Conservation (phyloP, 2,888 invertebrate species). For the Tenthredo scrophulariae region DNA sequence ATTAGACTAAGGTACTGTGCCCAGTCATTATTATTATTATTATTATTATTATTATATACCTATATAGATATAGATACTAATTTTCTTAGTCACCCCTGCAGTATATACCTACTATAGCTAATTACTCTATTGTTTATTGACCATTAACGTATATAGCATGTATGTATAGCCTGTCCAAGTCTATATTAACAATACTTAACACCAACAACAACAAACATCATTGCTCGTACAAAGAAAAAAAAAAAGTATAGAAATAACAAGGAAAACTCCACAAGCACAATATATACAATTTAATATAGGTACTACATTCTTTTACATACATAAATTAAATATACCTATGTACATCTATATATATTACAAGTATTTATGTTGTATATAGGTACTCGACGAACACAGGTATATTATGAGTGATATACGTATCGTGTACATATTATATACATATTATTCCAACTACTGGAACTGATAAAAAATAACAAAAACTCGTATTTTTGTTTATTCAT, state of each 20-base stretch:
- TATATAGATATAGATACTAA: slow-evolving; percentile 12
- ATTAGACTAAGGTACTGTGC: background rate
- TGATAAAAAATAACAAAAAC: background rate
- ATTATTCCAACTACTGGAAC: too few relatives aligned
- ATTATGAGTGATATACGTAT: background rate
- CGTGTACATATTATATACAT: background rate
- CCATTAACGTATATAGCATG: slow-evolving; percentile 48
- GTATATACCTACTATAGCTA: slow-evolving; percentile 19
- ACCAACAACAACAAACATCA: background rate
- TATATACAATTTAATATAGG: background rate
- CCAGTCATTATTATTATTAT: background rate
- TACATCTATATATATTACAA: background rate
- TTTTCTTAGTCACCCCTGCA: slow-evolving; percentile 11
- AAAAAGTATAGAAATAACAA: background rate
- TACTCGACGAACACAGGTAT: background rate
- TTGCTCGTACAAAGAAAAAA: background rate
- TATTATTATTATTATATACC: background rate
- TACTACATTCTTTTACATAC: background rate
- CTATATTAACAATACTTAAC: slow-evolving; percentile 19
- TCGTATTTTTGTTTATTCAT: background rate
- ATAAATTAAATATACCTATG: background rate
- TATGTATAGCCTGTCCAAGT: slow-evolving; percentile 41
- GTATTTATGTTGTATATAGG: background rate
- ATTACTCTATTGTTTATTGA: slow-evolving; percentile 60
- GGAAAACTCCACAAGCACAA: background rate